phyloP scores from a whole-genome alignment of 2,113 vertebrate species.

The Cervus canadensis region DNA sequence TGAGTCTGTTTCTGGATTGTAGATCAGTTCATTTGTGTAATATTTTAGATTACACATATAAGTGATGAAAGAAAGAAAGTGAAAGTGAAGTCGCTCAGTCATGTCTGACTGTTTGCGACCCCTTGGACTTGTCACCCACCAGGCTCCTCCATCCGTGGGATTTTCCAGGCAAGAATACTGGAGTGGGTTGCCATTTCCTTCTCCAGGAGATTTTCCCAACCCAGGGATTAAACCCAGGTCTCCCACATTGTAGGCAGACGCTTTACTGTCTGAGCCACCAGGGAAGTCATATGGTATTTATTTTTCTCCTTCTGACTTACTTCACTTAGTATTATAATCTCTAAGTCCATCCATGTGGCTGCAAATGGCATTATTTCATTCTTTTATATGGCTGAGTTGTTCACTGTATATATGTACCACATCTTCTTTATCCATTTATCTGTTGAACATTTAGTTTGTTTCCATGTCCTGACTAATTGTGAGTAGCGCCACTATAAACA shows the following conservation, averaged over 20 bases:
- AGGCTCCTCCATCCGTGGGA: neutral
- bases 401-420: neutral
- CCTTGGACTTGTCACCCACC: neutral
- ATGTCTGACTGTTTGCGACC: neutral
- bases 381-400: neutral
- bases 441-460: neutral
- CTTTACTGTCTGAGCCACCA: neutral
- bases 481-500: neutral
- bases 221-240: neutral
- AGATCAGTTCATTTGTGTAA: neutral
- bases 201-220: neutral
- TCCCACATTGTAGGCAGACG: neutral
- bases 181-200: neutral
- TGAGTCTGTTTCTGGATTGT: neutral
- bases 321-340: neutral
- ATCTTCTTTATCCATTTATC: neutral
- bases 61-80: neutral
- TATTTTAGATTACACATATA: neutral
- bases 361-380: neutral
- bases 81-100: neutral
- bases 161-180: neutral
- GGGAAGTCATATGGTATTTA: neutral
- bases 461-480: neutral
- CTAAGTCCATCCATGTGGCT: neutral
- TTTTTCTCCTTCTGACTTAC: neutral